Percentiles rank a stretch among this genome's conserved stretches.
Evolutionary conservation across 1,140 invertebrate genomes (phyloP).

Genomic region (Drosophila pectinifera): DNA sequence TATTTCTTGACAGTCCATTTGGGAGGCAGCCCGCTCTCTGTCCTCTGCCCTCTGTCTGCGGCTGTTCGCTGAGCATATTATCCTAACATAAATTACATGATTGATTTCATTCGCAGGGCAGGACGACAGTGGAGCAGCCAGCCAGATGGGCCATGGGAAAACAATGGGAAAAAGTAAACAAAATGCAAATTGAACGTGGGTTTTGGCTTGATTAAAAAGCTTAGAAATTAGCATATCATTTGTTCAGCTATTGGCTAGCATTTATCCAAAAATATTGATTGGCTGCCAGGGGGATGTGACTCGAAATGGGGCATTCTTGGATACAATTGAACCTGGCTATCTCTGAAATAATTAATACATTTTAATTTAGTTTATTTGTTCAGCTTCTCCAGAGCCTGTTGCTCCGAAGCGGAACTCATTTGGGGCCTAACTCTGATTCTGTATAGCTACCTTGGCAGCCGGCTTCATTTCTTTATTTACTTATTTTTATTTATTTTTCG

Average conservation of each 20-base stretch:
- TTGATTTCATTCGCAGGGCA: constrained; percentile 75
- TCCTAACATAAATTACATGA: constrained; percentile 83
- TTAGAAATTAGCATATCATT: constrained; percentile 81
- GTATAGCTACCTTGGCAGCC: constrained; percentile 3
- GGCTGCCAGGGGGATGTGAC: not conserved
- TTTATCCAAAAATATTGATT: constrained; percentile 69
- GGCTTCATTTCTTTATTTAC: constrained; percentile 28
- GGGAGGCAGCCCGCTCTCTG: constrained; percentile 16
- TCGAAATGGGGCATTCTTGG: not conserved
- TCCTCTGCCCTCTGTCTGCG: not conserved
- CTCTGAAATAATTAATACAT: not conserved
- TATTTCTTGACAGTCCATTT: constrained; percentile 80
- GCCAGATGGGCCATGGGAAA: constrained; percentile 20
- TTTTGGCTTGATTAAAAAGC: constrained; percentile 79
- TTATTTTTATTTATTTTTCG: constrained; percentile 31
- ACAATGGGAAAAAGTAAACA: constrained; percentile 76
- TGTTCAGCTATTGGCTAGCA: constrained; percentile 48
- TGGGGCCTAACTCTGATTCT: constrained; percentile 5
- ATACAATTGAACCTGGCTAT: too few relatives aligned
- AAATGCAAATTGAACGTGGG: constrained; percentile 69
- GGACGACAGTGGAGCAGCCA: constrained; percentile 20
- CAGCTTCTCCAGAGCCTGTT: not conserved
- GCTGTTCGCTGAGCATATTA: constrained; percentile 61
- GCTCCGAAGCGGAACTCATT: not conserved
- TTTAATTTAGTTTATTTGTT: not conserved